Conservation (phyloP, 2,113 vertebrate genomes). For the Pseudorhombus dupliciocellatus region DNA sequence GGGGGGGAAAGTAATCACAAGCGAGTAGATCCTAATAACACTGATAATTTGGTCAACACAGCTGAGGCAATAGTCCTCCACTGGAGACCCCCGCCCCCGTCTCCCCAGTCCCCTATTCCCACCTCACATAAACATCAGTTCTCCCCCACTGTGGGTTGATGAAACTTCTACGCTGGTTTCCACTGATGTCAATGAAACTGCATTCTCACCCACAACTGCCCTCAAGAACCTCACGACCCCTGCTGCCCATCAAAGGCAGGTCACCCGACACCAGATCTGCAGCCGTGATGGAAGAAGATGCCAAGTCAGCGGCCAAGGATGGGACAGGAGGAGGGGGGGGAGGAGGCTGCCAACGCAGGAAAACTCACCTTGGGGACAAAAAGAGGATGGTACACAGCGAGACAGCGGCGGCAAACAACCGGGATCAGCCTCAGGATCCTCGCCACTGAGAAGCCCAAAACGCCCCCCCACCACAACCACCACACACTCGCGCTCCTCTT, state of each 20-base stretch:
- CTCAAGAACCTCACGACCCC: neutral
- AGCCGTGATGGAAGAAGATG: conserved; percentile 29
- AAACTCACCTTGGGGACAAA: conserved; percentile 48
- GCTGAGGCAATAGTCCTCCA: conserved; percentile 68
- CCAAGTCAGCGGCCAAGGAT: conserved; percentile 43
- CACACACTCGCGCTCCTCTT: neutral
- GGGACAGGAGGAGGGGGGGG: neutral
- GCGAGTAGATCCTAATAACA: conserved; percentile 58
- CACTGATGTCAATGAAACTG: neutral
- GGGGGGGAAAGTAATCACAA: conserved; percentile 59
- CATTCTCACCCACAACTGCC: neutral
- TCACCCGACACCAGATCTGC: conserved; percentile 40
- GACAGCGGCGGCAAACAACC: conserved; percentile 2
- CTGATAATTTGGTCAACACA: conserved; percentile 69
- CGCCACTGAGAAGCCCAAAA: neutral
- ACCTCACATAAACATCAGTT: conserved; percentile 1
- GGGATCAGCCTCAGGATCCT: conserved; percentile 4
- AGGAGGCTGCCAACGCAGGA: conserved; percentile 26
- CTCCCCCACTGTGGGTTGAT: neutral
- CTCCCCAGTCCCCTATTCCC: neutral
- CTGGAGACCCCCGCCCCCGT: neutral
- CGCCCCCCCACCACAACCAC: too few species aligned
- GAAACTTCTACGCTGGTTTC: conserved; percentile 34
- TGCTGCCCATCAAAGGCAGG: conserved; percentile 13
- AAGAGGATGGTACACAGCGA: neutral